phyloP scores from a whole-genome alignment of 2,888 invertebrate genomes.

The Caenorhabditis auriculariae region DNA sequence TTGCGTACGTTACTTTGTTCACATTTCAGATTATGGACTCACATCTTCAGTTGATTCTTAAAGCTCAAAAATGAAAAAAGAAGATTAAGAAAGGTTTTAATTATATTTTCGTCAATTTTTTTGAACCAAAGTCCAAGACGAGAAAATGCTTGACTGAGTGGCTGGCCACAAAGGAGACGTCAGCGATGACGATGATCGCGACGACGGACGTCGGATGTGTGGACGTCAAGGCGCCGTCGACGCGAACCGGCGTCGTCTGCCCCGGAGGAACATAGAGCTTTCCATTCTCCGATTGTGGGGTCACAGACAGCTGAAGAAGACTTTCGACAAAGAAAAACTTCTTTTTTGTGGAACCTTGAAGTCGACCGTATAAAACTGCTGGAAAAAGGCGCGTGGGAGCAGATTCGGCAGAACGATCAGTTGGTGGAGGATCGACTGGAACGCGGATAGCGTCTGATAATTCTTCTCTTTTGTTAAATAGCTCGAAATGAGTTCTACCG shows the following conservation, averaged over 20 bases:
- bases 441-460: conserved; percentile 15
- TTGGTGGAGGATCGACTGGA: conserved; percentile 11
- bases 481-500: no score
- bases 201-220: conserved; percentile 17
- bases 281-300: conserved; percentile 17
- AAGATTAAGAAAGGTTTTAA: no score
- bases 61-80: no score
- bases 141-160: conserved; percentile 1
- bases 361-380: conserved; percentile 22
- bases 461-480: no score
- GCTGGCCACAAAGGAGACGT: conserved; percentile 6
- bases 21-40: no score
- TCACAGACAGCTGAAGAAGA: conserved; percentile 21
- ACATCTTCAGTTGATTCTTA: no score
- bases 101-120: no score
- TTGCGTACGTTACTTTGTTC: no score
- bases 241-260: conserved; percentile 25
- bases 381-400: conserved; percentile 38
- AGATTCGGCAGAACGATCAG: conserved; percentile 21
- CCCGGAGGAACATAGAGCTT: conserved; percentile 1
- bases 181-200: conserved; percentile 18
- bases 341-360: conserved; percentile 16
- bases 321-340: background rate
- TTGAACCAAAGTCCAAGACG: no score
- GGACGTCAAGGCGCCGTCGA: conserved; percentile 29